Base-by-base conservation (phyloP, 2,797 vertebrate genomes). In the Pristis pectinata region DNA sequence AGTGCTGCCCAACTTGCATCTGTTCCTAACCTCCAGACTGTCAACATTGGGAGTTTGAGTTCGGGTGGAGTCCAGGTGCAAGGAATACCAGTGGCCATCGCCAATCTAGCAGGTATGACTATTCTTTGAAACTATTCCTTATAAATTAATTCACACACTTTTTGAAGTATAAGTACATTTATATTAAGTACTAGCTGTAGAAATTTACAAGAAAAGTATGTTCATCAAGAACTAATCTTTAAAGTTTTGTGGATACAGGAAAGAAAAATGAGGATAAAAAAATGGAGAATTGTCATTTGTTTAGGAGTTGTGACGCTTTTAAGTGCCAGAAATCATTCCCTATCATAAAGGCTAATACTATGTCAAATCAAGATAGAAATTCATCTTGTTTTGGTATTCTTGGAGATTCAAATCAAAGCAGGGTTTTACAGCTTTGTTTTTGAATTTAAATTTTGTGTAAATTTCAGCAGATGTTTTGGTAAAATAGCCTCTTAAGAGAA, bases 1-100 rank as follows among this genome's bases (percentile, higher is more conserved):
- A 99, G 98, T 0, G 97, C 99, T 95, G 98, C 99, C 89, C 99
- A 99, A 97, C 98, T 99, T 96, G 98, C 99, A 96, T 98, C 99
- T 0, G 98, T 99, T 95, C 98, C 99, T 70, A 99, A 98, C 94
- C 98, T 99, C 95, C 99, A 99, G 97, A 99, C 99, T 44, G 98
- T 99, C 97, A 99, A 98, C 96, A 98, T 99, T 95, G 98, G 98
- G 94, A 98, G 98, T 95, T 96, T 99, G 95, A 97, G 99, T 95
- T 97, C 98, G 94, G 98, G 98, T 53, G 99, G 99, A 93, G 98
- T 99, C 95, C 99, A 99, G 97, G 97, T 99, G 95, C 99, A 99
- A 97, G 99, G 99, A 83, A 97, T 99, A 94, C 99, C 99, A 80
- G 98, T 99, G 96, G 99, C 99, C 95, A 99, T 99, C 96, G 98